phyloP scores from a whole-genome alignment of 2,797 vertebrate genomes.

The Galagoides demidoff region DNA sequence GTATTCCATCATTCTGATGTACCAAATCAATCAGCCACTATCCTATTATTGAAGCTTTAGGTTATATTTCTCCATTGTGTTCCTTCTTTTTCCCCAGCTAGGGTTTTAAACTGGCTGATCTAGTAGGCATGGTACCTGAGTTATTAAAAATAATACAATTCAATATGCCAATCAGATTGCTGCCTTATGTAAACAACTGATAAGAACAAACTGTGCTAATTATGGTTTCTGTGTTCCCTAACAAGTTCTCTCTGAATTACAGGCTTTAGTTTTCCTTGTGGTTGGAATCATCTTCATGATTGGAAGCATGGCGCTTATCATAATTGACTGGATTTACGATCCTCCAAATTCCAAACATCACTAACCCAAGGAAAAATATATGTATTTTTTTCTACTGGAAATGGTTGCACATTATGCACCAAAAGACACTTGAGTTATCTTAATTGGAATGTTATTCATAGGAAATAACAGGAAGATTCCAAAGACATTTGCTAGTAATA shows the following conservation, averaged over 20 bases:
- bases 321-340: slow-evolving; percentile 96
- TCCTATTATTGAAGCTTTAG: neutral
- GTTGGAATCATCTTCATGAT: slow-evolving; percentile 96
- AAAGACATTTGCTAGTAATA: slow-evolving; percentile 84
- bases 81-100: neutral
- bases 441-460: slow-evolving; percentile 79
- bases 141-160: neutral
- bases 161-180: neutral
- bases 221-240: neutral
- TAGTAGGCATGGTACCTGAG: neutral
- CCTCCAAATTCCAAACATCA: slow-evolving; percentile 91
- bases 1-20: neutral
- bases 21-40: neutral
- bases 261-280: slow-evolving; percentile 94
- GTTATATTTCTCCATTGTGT: neutral
- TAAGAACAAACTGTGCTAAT: neutral
- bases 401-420: slow-evolving; percentile 77
- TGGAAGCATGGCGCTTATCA: slow-evolving; percentile 96
- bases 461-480: slow-evolving; percentile 83
- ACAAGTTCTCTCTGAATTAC: slow-evolving; percentile 74
- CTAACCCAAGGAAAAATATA: slow-evolving; percentile 85
- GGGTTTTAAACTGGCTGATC: neutral
- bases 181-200: neutral
- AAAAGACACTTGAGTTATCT: slow-evolving; percentile 71
- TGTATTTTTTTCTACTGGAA: slow-evolving; percentile 45